Evolutionary conservation across 2,113 vertebrate genomes (phyloP).

Genomic region (Hippocampus comes): DNA sequence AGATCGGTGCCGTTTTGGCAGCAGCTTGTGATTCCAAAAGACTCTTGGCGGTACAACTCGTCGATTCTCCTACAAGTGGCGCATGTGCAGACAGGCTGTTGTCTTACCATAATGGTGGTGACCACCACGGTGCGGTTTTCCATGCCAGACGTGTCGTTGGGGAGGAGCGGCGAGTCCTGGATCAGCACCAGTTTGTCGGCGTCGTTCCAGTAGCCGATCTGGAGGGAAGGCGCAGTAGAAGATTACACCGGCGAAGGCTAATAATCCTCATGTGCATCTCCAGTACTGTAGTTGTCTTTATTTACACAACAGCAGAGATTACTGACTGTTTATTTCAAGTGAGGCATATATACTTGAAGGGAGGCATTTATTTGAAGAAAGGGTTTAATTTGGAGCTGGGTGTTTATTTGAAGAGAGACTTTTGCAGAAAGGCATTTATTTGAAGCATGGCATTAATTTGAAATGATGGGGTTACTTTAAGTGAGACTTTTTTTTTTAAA

Average conservation of each 20-base stretch:
- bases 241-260: not conserved
- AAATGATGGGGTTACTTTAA: not conserved
- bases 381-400: not conserved
- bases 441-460: not conserved
- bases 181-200: slow-evolving; percentile 96
- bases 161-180: slow-evolving; percentile 87
- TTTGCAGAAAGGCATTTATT: not conserved
- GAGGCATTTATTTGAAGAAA: not conserved
- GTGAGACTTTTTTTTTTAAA: not conserved
- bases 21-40: slow-evolving; percentile 8
- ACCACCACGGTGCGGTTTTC: slow-evolving; percentile 96
- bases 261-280: not conserved
- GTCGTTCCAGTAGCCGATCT: slow-evolving; percentile 98
- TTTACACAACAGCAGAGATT: not conserved
- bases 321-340: not conserved
- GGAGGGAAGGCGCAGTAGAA: slow-evolving; percentile 23
- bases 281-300: not conserved
- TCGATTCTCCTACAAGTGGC: not conserved
- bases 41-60: slow-evolving; percentile 14
- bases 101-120: slow-evolving; percentile 96
- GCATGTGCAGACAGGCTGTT: slow-evolving; percentile 17
- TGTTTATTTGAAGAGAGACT: not conserved
- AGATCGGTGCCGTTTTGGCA: slow-evolving; percentile 4
- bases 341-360: not conserved
- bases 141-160: slow-evolving; percentile 91